phyloP scores from a whole-genome alignment of 2,888 invertebrate species.

The Cryptus armator region DNA sequence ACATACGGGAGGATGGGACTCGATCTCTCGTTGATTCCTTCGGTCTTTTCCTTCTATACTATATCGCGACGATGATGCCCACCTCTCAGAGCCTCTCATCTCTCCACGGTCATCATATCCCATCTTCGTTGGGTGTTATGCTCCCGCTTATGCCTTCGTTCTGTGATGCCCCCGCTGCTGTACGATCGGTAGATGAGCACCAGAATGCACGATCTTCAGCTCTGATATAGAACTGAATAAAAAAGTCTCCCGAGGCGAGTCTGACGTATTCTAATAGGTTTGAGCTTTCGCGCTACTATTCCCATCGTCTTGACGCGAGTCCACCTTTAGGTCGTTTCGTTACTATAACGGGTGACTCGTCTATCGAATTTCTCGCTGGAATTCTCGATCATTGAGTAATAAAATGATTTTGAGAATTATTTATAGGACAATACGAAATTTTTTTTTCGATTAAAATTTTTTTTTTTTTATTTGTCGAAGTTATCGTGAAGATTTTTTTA shows the following conservation, averaged over 20 bases:
- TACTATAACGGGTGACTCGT: slow-evolving; percentile 23
- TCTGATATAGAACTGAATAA: slow-evolving; percentile 63
- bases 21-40: slow-evolving; percentile 55
- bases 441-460: too few species aligned
- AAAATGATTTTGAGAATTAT: too few species aligned
- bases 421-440: too few species aligned
- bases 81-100: slow-evolving; percentile 64
- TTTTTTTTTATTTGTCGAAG: too few species aligned
- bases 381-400: too few species aligned
- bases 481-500: background rate
- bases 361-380: background rate
- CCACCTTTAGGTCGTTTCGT: background rate
- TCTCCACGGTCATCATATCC: slow-evolving; percentile 21
- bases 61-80: slow-evolving; percentile 53
- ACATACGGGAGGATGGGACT: slow-evolving; percentile 17
- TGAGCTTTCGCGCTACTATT: slow-evolving; percentile 72
- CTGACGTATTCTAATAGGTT: slow-evolving; percentile 79
- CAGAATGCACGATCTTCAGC: slow-evolving; percentile 71
- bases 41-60: background rate
- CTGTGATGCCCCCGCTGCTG: slow-evolving; percentile 49
- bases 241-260: slow-evolving; percentile 71
- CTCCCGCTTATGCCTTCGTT: slow-evolving; percentile 1
- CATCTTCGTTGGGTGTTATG: slow-evolving; percentile 12
- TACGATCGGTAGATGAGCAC: slow-evolving; percentile 49
- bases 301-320: slow-evolving; percentile 12